A percentile compares a stretch with the other conserved stretches of the same genome.
Conservation (phyloP, 2,888 invertebrate genomes). For the Eristalinus sepulchralis region DNA sequence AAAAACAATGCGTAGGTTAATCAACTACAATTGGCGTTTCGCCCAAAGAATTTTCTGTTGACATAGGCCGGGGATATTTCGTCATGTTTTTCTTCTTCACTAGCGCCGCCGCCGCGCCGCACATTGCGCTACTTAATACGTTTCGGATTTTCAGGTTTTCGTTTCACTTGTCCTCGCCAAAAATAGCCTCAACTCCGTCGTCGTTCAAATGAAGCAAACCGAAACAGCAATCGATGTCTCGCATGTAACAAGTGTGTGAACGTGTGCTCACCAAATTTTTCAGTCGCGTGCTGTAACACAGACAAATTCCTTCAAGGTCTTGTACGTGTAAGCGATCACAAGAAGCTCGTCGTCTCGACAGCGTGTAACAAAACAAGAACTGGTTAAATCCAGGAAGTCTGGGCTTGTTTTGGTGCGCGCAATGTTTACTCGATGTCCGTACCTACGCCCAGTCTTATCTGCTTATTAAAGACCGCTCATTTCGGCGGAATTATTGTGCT, state of each 20-base stretch:
- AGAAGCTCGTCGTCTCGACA: neutral
- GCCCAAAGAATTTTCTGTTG: conserved; percentile 58
- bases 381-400: conserved; percentile 45
- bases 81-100: conserved; percentile 30
- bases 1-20: conserved; percentile 43
- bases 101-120: neutral
- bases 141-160: conserved; percentile 16
- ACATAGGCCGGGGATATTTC: conserved; percentile 58
- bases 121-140: neutral
- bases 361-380: conserved; percentile 29
- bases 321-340: conserved; percentile 3
- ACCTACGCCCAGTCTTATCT: neutral
- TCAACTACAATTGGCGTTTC: conserved; percentile 44
- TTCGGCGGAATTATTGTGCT: neutral
- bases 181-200: neutral
- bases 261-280: neutral
- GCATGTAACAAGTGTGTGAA: neutral
- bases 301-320: neutral
- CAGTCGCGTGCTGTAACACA: conserved; percentile 5
- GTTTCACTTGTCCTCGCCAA: neutral
- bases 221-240: neutral
- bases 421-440: neutral
- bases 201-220: neutral
- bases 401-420: neutral
- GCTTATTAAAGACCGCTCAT: neutral